Evolutionary conservation across 2,888 invertebrate species (phyloP).

Genomic region (Drosophila nigritarsus): DNA sequence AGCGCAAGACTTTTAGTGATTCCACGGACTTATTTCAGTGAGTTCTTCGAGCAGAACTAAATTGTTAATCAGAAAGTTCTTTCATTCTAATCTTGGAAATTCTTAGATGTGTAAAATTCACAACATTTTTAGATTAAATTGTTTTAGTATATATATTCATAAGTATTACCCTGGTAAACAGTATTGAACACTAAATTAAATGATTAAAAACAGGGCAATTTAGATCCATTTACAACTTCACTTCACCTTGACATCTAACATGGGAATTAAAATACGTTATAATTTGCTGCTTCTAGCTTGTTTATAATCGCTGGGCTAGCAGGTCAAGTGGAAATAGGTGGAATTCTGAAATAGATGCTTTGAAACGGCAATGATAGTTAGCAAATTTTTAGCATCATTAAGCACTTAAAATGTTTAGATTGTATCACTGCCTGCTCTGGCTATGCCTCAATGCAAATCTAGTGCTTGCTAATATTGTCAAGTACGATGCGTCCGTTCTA

Average conservation of each 20-base stretch:
- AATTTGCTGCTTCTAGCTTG: neutral
- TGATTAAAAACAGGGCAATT: slow-evolving; percentile 3
- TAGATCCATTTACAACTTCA: slow-evolving; percentile 26
- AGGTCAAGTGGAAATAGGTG: slow-evolving; percentile 4
- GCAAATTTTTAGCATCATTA: neutral
- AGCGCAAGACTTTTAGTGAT: neutral
- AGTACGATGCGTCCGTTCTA: slow-evolving; percentile 20
- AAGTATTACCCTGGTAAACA: neutral
- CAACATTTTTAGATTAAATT: neutral
- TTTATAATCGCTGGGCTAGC: slow-evolving; percentile 9
- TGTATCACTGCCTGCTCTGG: slow-evolving; percentile 28
- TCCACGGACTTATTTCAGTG: neutral
- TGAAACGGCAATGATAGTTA: neutral
- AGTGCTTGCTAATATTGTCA: slow-evolving; percentile 8
- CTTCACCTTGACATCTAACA: slow-evolving; percentile 36
- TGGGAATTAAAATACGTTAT: slow-evolving; percentile 13
- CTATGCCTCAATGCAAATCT: slow-evolving; percentile 19
- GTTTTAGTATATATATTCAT: neutral
- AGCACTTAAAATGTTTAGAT: slow-evolving; percentile 12
- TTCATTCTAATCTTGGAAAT: neutral
- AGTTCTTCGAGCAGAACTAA: neutral
- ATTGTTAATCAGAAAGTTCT: slow-evolving; percentile 52
- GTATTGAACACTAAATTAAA: neutral
- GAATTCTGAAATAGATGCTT: neutral
- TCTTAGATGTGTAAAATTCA: neutral